Conservation (phyloP, 1,140 invertebrate species). For the Drosophila novamexicana region DNA sequence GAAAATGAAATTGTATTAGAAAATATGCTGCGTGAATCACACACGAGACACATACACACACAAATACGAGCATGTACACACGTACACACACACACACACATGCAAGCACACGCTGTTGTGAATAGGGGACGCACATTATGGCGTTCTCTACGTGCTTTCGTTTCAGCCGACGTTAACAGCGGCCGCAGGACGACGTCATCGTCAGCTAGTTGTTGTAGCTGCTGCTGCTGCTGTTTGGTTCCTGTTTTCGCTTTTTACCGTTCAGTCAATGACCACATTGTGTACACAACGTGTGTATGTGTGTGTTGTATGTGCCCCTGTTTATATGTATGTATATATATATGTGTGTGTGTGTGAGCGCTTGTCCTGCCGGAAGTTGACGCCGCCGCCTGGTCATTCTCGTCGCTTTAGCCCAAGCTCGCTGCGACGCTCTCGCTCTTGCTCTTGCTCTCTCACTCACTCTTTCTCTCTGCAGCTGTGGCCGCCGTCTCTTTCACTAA, state of each 20-base stretch:
- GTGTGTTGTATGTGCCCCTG: slow-evolving; percentile 20
- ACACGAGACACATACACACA: slow-evolving; percentile 56
- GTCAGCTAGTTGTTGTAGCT: slow-evolving; percentile 39
- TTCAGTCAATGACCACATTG: slow-evolving; percentile 83
- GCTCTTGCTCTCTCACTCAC: slow-evolving; percentile 4
- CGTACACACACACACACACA: slow-evolving; percentile 16
- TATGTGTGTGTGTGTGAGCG: slow-evolving; percentile 27
- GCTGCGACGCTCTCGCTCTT: slow-evolving; percentile 36
- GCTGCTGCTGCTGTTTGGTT: slow-evolving; percentile 55
- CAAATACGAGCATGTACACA: slow-evolving; percentile 11
- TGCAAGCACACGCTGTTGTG: slow-evolving; percentile 15
- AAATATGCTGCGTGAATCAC: slow-evolving; percentile 73
- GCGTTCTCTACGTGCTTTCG: slow-evolving; percentile 74
- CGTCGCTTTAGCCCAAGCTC: slow-evolving; percentile 70
- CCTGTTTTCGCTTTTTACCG: slow-evolving; percentile 82
- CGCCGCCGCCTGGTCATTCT: slow-evolving; percentile 76
- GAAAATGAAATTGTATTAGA: slow-evolving; percentile 78
- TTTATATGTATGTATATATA: slow-evolving; percentile 23
- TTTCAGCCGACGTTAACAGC: slow-evolving; percentile 38
- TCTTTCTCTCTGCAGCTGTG: background rate
- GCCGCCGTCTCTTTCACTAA: background rate
- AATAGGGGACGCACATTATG: slow-evolving; percentile 80
- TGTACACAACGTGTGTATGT: slow-evolving; percentile 58
- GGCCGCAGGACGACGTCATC: slow-evolving; percentile 71
- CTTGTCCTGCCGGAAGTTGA: slow-evolving; percentile 78